These are phyloP conservation scores for Passer montanus DNA, from an alignment of 2,113 vertebrate genomes.

Conservation along the genomic window DNA sequence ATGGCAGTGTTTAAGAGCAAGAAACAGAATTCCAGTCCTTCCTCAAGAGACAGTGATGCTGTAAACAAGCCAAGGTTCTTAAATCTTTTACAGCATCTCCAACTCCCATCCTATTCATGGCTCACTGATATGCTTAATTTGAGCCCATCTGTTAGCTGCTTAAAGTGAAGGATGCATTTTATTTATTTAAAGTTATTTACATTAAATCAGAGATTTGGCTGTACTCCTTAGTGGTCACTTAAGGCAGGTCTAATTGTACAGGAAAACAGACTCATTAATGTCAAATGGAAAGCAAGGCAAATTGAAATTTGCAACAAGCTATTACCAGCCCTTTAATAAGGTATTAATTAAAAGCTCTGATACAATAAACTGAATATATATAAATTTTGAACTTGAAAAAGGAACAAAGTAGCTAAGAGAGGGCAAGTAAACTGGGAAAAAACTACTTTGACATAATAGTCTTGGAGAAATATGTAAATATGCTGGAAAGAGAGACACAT, in stretches of 20 bases:
- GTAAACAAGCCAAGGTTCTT: background rate
- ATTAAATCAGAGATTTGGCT: background rate
- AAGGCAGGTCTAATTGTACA: background rate
- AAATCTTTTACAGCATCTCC: background rate
- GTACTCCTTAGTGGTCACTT: background rate
- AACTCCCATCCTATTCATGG: background rate
- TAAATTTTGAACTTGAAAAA: background rate
- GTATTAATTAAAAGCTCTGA: background rate
- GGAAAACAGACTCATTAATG: conserved; percentile 8
- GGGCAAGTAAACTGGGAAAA: background rate
- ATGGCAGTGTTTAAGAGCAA: background rate
- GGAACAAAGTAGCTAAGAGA: background rate
- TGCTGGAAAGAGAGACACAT: background rate
- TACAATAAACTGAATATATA: background rate
- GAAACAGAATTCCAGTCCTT: background rate
- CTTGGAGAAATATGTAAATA: background rate
- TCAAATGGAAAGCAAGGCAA: background rate
- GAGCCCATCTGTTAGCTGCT: background rate
- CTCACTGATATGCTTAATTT: background rate
- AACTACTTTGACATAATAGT: background rate
- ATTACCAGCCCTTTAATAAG: background rate
- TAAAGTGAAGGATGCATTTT: background rate
- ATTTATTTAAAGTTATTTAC: background rate
- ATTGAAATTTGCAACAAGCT: conserved; percentile 20
- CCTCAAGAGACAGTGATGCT: background rate